Percentiles rank a stretch among this genome's conserved stretches.
Evolutionary conservation across 2,888 invertebrate genomes (phyloP).

Genomic region (Hypolimnas misippus): DNA sequence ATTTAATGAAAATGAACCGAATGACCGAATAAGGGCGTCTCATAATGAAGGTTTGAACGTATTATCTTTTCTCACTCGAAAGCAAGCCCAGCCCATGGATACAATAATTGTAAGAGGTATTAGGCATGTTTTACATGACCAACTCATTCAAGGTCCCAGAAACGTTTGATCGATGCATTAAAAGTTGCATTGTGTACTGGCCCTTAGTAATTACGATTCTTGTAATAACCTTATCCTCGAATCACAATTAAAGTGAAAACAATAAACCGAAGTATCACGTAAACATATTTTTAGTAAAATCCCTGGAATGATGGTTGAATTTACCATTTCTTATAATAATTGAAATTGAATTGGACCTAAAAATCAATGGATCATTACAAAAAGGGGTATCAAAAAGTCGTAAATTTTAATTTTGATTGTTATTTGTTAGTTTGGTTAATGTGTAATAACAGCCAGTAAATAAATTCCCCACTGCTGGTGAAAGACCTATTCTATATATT

Average conservation of each 20-base stretch:
- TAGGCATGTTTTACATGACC: not conserved
- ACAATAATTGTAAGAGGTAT: not conserved
- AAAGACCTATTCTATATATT: too few species aligned
- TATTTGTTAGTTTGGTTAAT: too few species aligned
- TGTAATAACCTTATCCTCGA: not conserved
- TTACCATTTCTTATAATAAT: too few species aligned
- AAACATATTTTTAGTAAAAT: too few species aligned
- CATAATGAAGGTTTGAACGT: not conserved
- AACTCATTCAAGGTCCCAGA: not conserved
- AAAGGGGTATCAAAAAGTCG: too few species aligned
- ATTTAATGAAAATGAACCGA: not conserved
- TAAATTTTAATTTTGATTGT: too few species aligned
- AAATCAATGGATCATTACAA: too few species aligned
- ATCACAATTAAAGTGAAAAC: not conserved
- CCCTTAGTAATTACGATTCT: not conserved
- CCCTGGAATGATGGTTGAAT: too few species aligned
- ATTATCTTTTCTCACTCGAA: not conserved
- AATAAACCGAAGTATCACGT: too few species aligned
- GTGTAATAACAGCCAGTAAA: too few species aligned
- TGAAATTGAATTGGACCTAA: too few species aligned
- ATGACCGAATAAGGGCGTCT: not conserved
- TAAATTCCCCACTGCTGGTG: too few species aligned
- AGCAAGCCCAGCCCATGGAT: not conserved
- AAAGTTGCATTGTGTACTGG: not conserved
- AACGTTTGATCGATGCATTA: not conserved